These are phyloP conservation scores for Phalacrocorax brasilianus DNA, from an alignment of 2,113 vertebrate genomes.

Conservation along the genomic window DNA sequence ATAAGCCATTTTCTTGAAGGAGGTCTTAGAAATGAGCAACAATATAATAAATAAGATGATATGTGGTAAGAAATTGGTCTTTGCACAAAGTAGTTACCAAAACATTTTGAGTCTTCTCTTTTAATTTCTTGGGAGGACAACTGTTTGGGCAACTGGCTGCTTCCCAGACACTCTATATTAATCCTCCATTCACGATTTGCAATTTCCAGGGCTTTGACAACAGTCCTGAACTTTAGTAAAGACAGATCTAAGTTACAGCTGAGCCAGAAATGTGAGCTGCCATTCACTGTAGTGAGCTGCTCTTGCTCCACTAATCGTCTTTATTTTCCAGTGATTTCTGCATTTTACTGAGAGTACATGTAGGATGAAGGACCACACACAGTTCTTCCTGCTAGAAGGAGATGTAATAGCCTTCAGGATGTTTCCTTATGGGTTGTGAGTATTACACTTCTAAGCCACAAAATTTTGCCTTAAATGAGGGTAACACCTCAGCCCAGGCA, in stretches of 20 bases:
- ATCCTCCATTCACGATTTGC: background rate
- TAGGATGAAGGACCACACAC: constrained; percentile 38
- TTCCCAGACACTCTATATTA: constrained; percentile 10
- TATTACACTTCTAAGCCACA: background rate
- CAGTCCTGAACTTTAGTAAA: background rate
- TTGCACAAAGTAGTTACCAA: background rate
- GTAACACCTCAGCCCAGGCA: constrained; percentile 32
- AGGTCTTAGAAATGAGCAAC: background rate
- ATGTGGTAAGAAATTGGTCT: background rate
- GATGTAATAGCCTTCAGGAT: background rate
- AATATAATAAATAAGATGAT: background rate
- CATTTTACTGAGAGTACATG: background rate
- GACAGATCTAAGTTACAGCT: background rate
- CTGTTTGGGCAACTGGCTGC: background rate
- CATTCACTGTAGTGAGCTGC: background rate
- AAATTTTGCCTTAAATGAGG: constrained; percentile 26
- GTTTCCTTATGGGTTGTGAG: constrained; percentile 14
- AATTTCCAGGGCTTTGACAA: constrained; percentile 10
- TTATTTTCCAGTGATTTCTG: background rate
- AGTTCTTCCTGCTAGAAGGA: constrained; percentile 5
- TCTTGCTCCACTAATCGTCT: background rate
- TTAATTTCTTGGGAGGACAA: constrained; percentile 10
- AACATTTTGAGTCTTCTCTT: background rate
- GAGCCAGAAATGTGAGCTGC: constrained; percentile 22
- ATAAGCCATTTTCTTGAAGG: background rate